Evolutionary conservation across 2,797 vertebrate genomes (phyloP), one percentile per base, ranked within the genome.

Genomic region (Chrysocyon brachyurus): DNA sequence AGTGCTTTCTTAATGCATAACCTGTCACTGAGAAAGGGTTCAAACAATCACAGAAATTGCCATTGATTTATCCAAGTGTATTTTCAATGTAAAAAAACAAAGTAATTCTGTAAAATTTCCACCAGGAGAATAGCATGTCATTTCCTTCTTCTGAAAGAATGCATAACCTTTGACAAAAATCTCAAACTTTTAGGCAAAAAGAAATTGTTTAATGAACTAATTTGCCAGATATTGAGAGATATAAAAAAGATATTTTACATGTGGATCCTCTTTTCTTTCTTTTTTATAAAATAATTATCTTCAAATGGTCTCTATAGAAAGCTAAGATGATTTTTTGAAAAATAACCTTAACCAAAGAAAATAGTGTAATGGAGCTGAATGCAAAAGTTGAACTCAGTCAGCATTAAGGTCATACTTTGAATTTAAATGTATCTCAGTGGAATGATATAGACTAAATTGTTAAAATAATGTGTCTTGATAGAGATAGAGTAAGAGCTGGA

Each of bases 101-200:
- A 88, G 81, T 63, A 78, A 68, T 94, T 96, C 78, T 92, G 46
- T 61, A 93, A 83, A 95, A 73, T 97, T 93, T 36, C 8, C 28
- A 54, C 46, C 94, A 26, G 79, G 56, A 46, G 96, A 63, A 83
- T 21, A 96, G 31, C 0, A 0, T 96, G 24, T 97, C 7, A 72
- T 93, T 98, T 98, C 63, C 70, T 70, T 97, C 93, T 97, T 72
- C 63, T 96, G 85, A 90, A 97, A 96, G 86, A 96, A 95, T 70
- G 49, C 10, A 33, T 87, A 66, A 94, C 40, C 52, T 91, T 88
- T 26, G 28, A 89, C 36, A 97, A 56, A 83, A 87, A 96, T 94
- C 57, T 96, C 28, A 92, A 95, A 90, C 28, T 89, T 52, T 17
- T 56, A 96, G 73, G 49, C 54, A 92, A 93, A 92, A 90, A 92